Evolutionary conservation across 2,888 invertebrate species (phyloP).

Genomic region (Alsophila aescularia): DNA sequence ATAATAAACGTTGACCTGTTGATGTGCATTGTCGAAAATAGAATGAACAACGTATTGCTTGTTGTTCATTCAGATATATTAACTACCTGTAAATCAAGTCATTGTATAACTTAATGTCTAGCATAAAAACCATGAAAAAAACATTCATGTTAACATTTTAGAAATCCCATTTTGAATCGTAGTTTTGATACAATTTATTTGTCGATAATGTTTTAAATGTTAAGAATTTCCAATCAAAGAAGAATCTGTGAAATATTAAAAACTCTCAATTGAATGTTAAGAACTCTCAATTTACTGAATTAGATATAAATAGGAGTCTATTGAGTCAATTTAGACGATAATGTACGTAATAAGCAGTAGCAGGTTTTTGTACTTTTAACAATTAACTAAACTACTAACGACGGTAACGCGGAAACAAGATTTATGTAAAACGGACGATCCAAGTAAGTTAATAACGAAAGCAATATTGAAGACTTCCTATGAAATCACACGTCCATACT

Average conservation of each 20-base stretch:
- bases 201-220: not conserved
- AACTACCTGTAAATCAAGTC: not conserved
- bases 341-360: slow-evolving; percentile 18
- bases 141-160: not conserved
- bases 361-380: slow-evolving; percentile 24
- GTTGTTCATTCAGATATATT: not conserved
- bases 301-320: slow-evolving; percentile 21
- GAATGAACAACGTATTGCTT: not conserved
- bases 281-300: slow-evolving; percentile 19
- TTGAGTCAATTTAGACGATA: slow-evolving; percentile 27
- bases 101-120: not conserved
- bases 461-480: no score
- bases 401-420: slow-evolving; percentile 3
- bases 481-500: no score
- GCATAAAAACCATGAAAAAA: not conserved
- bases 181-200: slow-evolving; percentile 10
- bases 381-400: not conserved
- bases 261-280: slow-evolving; percentile 8
- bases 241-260: not conserved
- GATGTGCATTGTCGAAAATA: not conserved
- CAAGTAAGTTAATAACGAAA: not conserved
- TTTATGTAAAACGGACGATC: not conserved
- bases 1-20: slow-evolving; percentile 11
- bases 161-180: slow-evolving; percentile 14
- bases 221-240: not conserved